These are phyloP conservation scores for Hirudinaria manillensis DNA, from an alignment of 2,888 invertebrate genomes.

Conservation along the genomic window DNA sequence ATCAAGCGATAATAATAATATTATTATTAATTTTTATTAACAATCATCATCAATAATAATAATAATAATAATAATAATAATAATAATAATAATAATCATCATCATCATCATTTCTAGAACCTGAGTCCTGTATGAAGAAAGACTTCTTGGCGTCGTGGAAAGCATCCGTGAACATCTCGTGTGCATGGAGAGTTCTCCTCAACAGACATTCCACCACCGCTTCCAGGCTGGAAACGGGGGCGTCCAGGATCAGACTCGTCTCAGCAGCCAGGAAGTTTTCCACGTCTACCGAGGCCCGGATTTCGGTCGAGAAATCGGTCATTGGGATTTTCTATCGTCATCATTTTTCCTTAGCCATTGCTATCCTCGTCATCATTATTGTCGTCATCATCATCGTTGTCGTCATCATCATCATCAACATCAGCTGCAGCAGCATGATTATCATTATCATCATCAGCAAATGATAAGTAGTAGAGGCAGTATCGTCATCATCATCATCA, in stretches of 20 bases:
- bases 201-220: constrained; percentile 58
- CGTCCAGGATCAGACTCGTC: constrained; percentile 59
- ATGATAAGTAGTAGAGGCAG: background rate
- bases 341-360: background rate
- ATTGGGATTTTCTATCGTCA: constrained; percentile 57
- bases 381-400: background rate
- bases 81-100: background rate
- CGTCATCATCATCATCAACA: background rate
- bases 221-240: constrained; percentile 58
- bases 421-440: background rate
- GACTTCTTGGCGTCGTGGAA: constrained; percentile 36
- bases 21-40: too few species aligned
- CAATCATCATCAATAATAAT: background rate
- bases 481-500: constrained; percentile 4
- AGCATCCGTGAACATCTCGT: constrained; percentile 37
- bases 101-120: constrained; percentile 2
- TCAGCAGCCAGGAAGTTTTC: constrained; percentile 60
- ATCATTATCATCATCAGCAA: background rate
- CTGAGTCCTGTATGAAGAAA: constrained; percentile 37
- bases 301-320: constrained; percentile 62
- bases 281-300: constrained; percentile 60
- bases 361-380: background rate
- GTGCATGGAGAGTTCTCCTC: constrained; percentile 42
- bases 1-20: too few species aligned
- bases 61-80: background rate